Base-by-base conservation (phyloP, 2,797 vertebrate genomes). In the Alcedo atthis region DNA sequence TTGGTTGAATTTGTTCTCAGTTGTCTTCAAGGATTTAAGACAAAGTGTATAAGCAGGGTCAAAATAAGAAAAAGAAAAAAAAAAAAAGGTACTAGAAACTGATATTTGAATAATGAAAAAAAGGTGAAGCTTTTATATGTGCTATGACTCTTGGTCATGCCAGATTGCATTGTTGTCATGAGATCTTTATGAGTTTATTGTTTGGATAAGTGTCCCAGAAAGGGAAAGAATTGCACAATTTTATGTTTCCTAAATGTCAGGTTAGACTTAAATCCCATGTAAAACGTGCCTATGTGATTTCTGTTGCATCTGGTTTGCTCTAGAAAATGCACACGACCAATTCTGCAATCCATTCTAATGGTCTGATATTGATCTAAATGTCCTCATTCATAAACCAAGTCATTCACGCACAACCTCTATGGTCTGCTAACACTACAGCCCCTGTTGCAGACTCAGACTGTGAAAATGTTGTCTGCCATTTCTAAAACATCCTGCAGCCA, bases 381-480 rank as follows among this genome's bases (percentile, higher is more conserved):
- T 54, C 25, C 35, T 59, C 3, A 9, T 77, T 84, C 43, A 80
- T 18, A 42, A 90, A 42, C 30, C n/a, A 42, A 63, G 35, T 21
- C 25, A 24, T 32, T 81, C 26, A 70, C 54, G 11, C 54, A 70
- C 17, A 55, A 2, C 28, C 5, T 82, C 63, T 43, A 15, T 0
- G 4, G 37, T 89, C 85, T 87, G 28, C 57, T 77, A 30, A 54
- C 25, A n/a, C 3, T 3, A 25, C 37, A 85, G 30, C 45, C 32
- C 63, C 79, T 4, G 6, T 40, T 48, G 21, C 22, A 54, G 91
- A 63, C 43, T 25, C 80, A 91, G 85, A 70, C 71, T 48, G 55
- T 91, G 58, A 87, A 88, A 85, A 87, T 71, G 25, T 89, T 71
- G 83, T 85, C 89, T 95, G 85, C 73, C 28, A 14, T 62, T 80